Percentiles rank a stretch among this genome's conserved stretches.
Evolutionary conservation across 2,113 vertebrate species (phyloP).

Genomic region (Lontra canadensis): DNA sequence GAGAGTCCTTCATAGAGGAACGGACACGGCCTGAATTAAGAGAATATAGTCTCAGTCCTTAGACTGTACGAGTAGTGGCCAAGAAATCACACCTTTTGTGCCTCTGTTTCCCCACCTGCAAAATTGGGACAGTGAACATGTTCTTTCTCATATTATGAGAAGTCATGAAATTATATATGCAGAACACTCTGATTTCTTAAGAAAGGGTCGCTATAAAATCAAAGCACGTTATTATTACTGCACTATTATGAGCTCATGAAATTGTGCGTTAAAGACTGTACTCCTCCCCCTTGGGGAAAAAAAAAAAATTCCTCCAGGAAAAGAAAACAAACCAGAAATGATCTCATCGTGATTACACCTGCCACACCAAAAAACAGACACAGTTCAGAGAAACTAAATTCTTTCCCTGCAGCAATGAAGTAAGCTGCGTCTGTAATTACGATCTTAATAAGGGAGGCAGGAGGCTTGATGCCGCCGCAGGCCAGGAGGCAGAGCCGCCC

Average conservation of each 20-base stretch:
- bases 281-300: constrained; percentile 18
- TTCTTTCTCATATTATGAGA: constrained; percentile 20
- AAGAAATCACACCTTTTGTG: background rate
- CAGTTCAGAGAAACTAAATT: constrained; percentile 83
- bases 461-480: constrained; percentile 63
- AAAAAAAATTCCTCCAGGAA: constrained; percentile 48
- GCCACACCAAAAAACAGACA: constrained; percentile 83
- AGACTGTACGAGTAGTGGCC: background rate
- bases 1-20: background rate
- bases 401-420: constrained; percentile 81
- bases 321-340: constrained; percentile 81
- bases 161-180: background rate
- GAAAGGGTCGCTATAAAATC: constrained; percentile 43
- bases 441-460: constrained; percentile 82
- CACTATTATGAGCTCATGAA: constrained; percentile 60
- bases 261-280: constrained; percentile 4
- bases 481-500: constrained; percentile 65
- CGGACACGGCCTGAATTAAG: background rate
- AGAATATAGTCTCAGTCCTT: background rate
- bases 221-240: constrained; percentile 23
- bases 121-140: background rate
- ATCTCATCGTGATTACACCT: constrained; percentile 86
- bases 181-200: background rate
- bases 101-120: background rate
- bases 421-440: constrained; percentile 82